A percentile compares a stretch with the other conserved stretches of the same genome.
Conservation (phyloP, 2,113 vertebrate species). For the Marcusenius ussheri region DNA sequence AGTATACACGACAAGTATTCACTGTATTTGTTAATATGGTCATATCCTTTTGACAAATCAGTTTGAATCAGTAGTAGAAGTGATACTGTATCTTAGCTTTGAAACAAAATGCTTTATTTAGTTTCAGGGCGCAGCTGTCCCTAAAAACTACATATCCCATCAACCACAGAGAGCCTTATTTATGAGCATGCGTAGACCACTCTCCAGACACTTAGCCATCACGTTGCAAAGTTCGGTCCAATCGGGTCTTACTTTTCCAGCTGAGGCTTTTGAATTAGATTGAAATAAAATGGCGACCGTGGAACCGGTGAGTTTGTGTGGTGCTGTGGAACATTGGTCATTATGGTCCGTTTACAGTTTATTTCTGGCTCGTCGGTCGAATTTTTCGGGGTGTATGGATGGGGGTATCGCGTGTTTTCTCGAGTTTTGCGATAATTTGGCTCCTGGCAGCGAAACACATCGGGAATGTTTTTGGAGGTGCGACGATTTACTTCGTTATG, state of each 20-base stretch:
- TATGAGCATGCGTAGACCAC: not conserved
- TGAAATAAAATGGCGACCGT: slow-evolving; percentile 9
- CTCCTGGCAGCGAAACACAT: not conserved
- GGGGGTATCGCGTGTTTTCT: not conserved
- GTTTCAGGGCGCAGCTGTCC: not conserved
- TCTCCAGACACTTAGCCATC: not conserved
- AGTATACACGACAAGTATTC: not conserved
- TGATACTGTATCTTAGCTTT: not conserved
- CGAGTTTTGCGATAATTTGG: not conserved
- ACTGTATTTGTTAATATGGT: not conserved
- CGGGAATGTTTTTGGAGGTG: not conserved
- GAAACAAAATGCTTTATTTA: not conserved
- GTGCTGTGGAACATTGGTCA: not conserved
- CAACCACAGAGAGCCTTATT: not conserved
- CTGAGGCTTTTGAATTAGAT: slow-evolving; percentile 2
- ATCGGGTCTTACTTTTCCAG: not conserved
- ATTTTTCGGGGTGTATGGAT: not conserved
- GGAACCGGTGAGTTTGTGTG: slow-evolving; percentile 4
- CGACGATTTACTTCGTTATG: not conserved
- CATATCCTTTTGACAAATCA: not conserved
- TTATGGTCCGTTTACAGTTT: not conserved
- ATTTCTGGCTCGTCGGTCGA: not conserved
- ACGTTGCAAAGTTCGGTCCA: slow-evolving; percentile 2
- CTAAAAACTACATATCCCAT: not conserved
- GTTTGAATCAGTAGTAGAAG: not conserved